phyloP scores from a whole-genome alignment of 2,113 vertebrate genomes.

The Phyllostomus discolor region DNA sequence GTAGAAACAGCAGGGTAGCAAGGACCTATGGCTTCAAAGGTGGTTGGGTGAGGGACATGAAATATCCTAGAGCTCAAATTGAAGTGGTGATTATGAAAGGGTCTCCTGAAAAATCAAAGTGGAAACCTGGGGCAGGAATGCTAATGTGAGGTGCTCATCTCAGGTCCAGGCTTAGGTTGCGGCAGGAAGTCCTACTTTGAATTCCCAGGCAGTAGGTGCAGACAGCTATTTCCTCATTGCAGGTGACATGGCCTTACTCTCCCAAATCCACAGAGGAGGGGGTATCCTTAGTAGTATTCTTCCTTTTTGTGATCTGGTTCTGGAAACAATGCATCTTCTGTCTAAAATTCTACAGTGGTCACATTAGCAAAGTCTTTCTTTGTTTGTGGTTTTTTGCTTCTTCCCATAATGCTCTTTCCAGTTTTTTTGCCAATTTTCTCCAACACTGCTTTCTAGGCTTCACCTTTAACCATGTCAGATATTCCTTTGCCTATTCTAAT shows the following conservation, averaged over 20 bases:
- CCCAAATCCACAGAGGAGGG: constrained; percentile 89
- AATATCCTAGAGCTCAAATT: neutral
- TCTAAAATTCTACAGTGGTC: constrained; percentile 87
- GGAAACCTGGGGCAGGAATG: neutral
- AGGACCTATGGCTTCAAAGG: neutral
- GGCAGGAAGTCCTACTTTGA: neutral
- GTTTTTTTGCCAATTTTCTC: neutral
- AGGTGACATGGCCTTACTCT: constrained; percentile 91
- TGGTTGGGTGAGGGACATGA: neutral
- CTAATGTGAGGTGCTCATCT: neutral
- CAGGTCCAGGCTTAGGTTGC: neutral
- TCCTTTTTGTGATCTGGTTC: constrained; percentile 77
- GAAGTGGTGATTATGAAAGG: neutral
- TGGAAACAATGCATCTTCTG: constrained; percentile 90
- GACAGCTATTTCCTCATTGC: neutral
- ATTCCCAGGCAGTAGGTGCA: neutral
- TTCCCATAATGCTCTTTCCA: neutral
- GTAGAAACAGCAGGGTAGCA: too few relatives aligned
- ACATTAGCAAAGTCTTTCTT: constrained; percentile 64
- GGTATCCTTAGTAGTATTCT: constrained; percentile 76
- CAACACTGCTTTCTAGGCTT: neutral
- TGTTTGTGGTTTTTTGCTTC: too few relatives aligned
- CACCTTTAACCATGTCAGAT: neutral
- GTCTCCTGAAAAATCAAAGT: neutral
- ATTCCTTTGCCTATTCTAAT: too few relatives aligned